These are phyloP conservation scores for Scaptomyza pallida DNA, from an alignment of 1,140 invertebrate species.

Conservation along the genomic window DNA sequence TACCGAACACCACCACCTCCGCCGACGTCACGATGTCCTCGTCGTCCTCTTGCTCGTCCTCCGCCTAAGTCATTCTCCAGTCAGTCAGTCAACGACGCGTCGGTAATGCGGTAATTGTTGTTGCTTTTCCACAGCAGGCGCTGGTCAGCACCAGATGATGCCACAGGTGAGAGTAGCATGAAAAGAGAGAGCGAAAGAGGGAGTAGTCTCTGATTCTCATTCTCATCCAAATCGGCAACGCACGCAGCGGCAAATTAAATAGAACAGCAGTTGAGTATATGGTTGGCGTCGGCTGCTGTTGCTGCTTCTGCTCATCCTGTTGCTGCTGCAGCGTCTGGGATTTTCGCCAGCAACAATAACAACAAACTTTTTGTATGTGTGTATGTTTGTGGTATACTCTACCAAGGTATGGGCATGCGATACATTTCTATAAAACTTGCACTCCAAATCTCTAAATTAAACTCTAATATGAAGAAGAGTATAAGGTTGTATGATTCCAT, in stretches of 20 bases:
- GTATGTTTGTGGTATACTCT: constrained; percentile 35
- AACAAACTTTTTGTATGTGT: background rate
- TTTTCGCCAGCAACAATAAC: constrained; percentile 36
- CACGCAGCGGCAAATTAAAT: constrained; percentile 80
- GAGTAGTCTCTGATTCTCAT: constrained; percentile 13
- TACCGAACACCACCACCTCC: constrained; percentile 32
- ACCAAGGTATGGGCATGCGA: background rate
- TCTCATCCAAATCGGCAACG: constrained; percentile 70
- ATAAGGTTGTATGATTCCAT: constrained; percentile 27
- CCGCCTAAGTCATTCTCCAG: constrained; percentile 7
- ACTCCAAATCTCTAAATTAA: no score
- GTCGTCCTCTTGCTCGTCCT: constrained; percentile 22
- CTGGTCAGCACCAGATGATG: constrained; percentile 37
- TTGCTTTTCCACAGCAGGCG: constrained; percentile 45
- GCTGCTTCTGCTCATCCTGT: constrained; percentile 21
- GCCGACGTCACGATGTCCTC: constrained; percentile 30
- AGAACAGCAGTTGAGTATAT: constrained; percentile 71
- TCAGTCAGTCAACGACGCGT: constrained; percentile 70
- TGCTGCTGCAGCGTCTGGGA: constrained; percentile 37
- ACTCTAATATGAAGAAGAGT: no score
- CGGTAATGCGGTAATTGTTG: constrained; percentile 79
- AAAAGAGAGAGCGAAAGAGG: constrained; percentile 8
- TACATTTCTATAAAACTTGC: background rate
- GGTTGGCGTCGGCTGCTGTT: constrained; percentile 43
- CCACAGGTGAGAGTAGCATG: background rate